These are phyloP conservation scores for Dicrurus megarhynchus DNA, from an alignment of 2,113 vertebrate species.

Conservation along the genomic window DNA sequence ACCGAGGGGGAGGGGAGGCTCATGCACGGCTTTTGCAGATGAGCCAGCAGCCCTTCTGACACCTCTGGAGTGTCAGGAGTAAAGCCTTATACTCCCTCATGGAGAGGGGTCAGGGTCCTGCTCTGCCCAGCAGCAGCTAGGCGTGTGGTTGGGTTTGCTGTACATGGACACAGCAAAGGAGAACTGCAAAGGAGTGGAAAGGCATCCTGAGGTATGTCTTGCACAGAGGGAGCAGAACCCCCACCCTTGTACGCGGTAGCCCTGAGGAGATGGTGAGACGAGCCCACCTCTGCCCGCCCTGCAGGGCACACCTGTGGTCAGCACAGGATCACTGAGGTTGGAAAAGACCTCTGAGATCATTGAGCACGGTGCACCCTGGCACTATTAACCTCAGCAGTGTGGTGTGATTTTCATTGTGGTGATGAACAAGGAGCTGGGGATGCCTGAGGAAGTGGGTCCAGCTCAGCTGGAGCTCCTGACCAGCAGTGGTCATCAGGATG, in stretches of 20 bases:
- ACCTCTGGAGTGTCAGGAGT: neutral
- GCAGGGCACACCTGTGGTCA: neutral
- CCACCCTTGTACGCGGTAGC: accelerated
- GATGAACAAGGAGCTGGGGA: neutral
- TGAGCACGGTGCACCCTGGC: neutral
- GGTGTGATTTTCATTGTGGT: neutral
- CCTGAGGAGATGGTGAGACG: neutral
- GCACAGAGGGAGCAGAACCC: neutral
- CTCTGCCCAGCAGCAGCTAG: accelerated
- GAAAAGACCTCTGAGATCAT: neutral
- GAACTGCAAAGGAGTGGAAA: neutral
- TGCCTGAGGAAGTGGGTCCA: neutral
- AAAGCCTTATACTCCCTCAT: neutral
- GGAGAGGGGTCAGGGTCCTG: neutral
- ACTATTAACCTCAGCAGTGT: accelerated
- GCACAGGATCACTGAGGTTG: neutral
- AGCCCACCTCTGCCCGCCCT: neutral
- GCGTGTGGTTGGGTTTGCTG: neutral
- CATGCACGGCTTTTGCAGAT: neutral
- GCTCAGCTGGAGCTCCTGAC: neutral
- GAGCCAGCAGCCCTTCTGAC: neutral
- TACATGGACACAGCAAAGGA: neutral
- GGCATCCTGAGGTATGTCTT: neutral
- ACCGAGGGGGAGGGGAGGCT: neutral
- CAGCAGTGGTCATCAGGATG: neutral